Evolutionary conservation across 2,888 invertebrate species (phyloP).

Genomic region (Erpobdella octoculata): DNA sequence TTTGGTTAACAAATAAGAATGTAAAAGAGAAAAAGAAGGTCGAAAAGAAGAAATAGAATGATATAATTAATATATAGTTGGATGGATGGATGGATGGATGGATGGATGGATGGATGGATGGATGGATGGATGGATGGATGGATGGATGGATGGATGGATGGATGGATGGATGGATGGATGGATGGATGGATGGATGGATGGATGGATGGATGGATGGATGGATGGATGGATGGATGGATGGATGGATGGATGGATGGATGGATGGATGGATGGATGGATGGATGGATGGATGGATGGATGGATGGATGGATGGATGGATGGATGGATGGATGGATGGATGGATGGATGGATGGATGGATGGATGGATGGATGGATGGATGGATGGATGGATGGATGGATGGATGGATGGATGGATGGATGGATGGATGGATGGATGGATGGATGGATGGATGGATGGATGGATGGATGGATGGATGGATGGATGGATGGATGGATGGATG

Average conservation of each 20-base stretch:
- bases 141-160: conserved; percentile 22
- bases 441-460: conserved; percentile 14
- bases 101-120: conserved; percentile 22
- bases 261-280: conserved; percentile 23
- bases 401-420: conserved; percentile 15
- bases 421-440: conserved; percentile 10
- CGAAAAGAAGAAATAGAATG: no score
- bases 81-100: conserved; percentile 18
- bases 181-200: conserved; percentile 23
- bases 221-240: conserved; percentile 19
- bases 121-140: conserved; percentile 23
- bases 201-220: conserved; percentile 22
- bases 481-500: conserved; percentile 14
- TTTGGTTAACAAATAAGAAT: no score
- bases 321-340: conserved; percentile 22
- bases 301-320: conserved; percentile 23
- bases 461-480: conserved; percentile 10
- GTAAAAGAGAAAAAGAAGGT: no score
- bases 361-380: conserved; percentile 21
- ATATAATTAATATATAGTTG: neutral
- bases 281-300: conserved; percentile 17
- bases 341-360: conserved; percentile 23
- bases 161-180: conserved; percentile 20
- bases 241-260: conserved; percentile 23
- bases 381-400: conserved; percentile 15